These are phyloP conservation scores for Protobothrops flavoviridis DNA, from an alignment of 2,113 vertebrate genomes.

Conservation along the genomic window DNA sequence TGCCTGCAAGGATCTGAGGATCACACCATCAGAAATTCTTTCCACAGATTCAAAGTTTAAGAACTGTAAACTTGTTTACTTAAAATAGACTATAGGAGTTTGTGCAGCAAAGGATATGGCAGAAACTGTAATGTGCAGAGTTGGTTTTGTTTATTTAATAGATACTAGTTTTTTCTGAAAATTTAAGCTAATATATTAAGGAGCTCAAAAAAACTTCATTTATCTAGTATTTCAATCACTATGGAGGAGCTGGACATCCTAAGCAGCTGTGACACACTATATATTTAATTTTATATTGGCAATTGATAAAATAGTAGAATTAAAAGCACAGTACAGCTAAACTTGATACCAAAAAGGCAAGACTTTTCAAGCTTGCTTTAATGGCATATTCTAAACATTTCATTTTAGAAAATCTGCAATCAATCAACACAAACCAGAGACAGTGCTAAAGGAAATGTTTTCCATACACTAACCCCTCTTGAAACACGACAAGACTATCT, in stretches of 20 bases:
- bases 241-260: conserved; percentile 79
- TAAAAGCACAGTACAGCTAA: conserved; percentile 81
- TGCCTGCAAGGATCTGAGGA: background rate
- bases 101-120: conserved; percentile 75
- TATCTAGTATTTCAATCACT: conserved; percentile 72
- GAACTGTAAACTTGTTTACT: conserved; percentile 75
- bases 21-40: conserved; percentile 15
- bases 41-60: conserved; percentile 80
- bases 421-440: conserved; percentile 77
- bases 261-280: conserved; percentile 83
- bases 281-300: conserved; percentile 78
- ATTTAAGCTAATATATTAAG: conserved; percentile 80
- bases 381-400: conserved; percentile 76
- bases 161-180: conserved; percentile 79
- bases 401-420: conserved; percentile 75
- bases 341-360: conserved; percentile 77
- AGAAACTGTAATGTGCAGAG: conserved; percentile 54
- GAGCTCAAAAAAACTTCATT: conserved; percentile 66
- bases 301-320: conserved; percentile 88
- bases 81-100: conserved; percentile 72
- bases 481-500: conserved; percentile 73
- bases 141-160: conserved; percentile 60
- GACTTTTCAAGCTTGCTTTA: conserved; percentile 67
- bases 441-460: conserved; percentile 70
- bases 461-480: conserved; percentile 57